phyloP scores from a whole-genome alignment of 1,140 invertebrate genomes.

The Arion vulgaris region DNA sequence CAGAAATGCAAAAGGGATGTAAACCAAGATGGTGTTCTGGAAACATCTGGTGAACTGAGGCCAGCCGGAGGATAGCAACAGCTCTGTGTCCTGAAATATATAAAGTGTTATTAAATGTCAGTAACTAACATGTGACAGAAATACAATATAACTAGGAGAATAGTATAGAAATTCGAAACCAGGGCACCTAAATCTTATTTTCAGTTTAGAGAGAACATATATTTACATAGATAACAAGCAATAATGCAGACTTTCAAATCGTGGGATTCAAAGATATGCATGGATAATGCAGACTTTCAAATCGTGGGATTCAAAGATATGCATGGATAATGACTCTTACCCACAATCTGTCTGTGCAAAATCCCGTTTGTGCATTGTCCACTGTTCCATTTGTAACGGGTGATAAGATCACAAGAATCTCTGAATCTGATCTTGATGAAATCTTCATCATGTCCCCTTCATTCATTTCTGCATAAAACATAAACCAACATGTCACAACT shows the following conservation, averaged over 20 bases:
- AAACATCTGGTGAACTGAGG: conserved; percentile 58
- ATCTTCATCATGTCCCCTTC: not conserved
- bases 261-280: no score
- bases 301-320: no score
- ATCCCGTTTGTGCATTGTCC: not conserved
- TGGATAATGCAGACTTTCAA: no score
- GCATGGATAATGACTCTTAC: no score
- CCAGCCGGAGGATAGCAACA: conserved; percentile 25
- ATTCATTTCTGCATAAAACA: not conserved
- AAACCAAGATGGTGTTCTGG: conserved; percentile 81
- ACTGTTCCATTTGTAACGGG: not conserved
- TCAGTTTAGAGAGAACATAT: no score
- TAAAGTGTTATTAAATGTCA: no score
- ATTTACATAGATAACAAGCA: no score
- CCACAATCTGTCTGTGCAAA: not conserved
- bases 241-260: no score
- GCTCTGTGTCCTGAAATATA: conserved; percentile 34
- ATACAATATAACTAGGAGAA: no score
- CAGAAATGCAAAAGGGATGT: conserved; percentile 88
- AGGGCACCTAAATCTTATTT: no score
- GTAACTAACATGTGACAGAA: not conserved
- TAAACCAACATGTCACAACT: not conserved
- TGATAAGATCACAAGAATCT: not conserved
- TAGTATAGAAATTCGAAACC: no score
- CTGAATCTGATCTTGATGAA: not conserved